These are phyloP conservation scores for Theristicus caerulescens DNA, from an alignment of 2,113 vertebrate genomes.

Conservation along the genomic window DNA sequence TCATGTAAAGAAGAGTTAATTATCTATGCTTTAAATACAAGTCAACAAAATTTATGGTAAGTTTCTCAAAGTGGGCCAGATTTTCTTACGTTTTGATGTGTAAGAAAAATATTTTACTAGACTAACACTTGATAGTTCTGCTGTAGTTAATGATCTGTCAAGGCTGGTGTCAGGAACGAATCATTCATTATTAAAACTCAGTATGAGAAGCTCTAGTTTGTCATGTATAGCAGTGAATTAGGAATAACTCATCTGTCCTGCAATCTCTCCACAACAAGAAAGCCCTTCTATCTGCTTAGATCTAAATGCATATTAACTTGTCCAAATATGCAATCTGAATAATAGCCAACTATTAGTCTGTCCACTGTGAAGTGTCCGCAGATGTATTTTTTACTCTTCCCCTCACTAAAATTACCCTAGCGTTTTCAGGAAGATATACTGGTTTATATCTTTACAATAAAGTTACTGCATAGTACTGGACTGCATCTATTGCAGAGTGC, in stretches of 20 bases:
- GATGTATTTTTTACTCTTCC: not conserved
- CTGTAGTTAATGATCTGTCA: not conserved
- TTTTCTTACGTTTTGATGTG: not conserved
- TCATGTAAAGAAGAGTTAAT: conserved; percentile 60
- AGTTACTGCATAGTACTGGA: not conserved
- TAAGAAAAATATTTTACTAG: not conserved
- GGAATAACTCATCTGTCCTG: conserved; percentile 10
- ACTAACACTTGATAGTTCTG: not conserved
- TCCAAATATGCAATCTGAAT: not conserved
- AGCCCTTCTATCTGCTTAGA: not conserved
- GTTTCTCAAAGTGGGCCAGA: conserved; percentile 10
- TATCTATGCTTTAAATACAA: conserved; percentile 57
- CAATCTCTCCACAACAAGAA: not conserved
- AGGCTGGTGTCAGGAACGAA: conserved; percentile 1
- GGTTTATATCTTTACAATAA: not conserved
- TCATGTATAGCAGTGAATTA: conserved; percentile 20
- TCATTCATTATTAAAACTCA: conserved; percentile 7
- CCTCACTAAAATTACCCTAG: not conserved
- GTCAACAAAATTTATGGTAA: conserved; percentile 44
- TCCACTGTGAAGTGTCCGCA: not conserved
- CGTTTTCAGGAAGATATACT: not conserved
- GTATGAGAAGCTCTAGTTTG: not conserved
- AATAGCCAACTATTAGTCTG: conserved; percentile 8
- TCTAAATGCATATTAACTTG: conserved; percentile 10
- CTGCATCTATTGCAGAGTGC: not conserved